Percentiles rank a stretch among this genome's conserved stretches.
Conservation (phyloP, 2,888 invertebrate species). For the Lutraria lutraria region DNA sequence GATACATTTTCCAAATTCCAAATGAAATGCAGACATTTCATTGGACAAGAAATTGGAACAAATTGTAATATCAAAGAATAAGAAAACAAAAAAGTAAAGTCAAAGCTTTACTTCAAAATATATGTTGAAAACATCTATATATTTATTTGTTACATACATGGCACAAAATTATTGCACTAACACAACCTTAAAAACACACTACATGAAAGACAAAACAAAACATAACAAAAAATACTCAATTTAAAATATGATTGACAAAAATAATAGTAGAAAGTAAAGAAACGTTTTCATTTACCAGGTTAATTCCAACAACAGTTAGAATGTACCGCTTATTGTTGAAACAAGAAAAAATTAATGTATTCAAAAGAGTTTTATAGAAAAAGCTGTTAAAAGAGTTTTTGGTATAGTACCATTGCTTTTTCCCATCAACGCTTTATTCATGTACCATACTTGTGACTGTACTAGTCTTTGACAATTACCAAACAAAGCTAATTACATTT, state of each 20-base stretch:
- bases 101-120: conserved; percentile 25
- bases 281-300: too few species aligned
- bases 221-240: neutral
- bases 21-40: too few species aligned
- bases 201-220: conserved; percentile 20
- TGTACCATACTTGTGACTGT: too few species aligned
- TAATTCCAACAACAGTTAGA: too few species aligned
- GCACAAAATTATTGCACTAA: conserved; percentile 23
- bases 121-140: conserved; percentile 25
- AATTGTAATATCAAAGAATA: too few species aligned
- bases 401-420: neutral
- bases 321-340: neutral
- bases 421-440: neutral
- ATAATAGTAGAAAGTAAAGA: neutral
- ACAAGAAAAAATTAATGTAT: neutral
- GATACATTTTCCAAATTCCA: too few species aligned
- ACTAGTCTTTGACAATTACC: too few species aligned
- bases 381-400: neutral
- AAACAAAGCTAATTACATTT: too few species aligned
- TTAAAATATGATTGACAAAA: neutral
- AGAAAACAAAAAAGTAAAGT: neutral
- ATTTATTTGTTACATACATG: conserved; percentile 18
- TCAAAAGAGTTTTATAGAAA: neutral
- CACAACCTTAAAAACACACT: neutral
- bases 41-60: too few species aligned